A percentile compares a stretch with the other conserved stretches of the same genome.
Conservation (phyloP, 2,113 vertebrate genomes). For the Passer domesticus region DNA sequence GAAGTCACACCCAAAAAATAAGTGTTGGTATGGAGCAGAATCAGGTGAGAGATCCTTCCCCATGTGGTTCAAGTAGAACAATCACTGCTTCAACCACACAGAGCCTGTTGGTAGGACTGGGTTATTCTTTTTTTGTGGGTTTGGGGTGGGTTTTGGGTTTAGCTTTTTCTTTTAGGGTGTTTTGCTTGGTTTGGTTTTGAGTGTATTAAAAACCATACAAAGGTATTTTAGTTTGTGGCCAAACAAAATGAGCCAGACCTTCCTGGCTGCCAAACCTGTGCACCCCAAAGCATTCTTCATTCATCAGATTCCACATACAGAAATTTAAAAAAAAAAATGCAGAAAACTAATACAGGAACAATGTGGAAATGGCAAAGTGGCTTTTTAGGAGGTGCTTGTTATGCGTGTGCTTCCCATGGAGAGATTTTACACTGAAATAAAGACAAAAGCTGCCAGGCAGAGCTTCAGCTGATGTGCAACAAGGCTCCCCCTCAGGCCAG, state of each 20-base stretch:
- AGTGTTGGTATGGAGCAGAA: background rate
- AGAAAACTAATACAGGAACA: constrained; percentile 14
- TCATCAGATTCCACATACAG: background rate
- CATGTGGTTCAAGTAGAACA: background rate
- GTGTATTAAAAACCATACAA: background rate
- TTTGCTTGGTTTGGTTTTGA: background rate
- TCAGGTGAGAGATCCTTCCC: background rate
- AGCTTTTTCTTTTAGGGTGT: too few species aligned
- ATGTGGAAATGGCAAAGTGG: constrained; percentile 31
- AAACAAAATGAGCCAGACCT: background rate
- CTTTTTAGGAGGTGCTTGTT: background rate
- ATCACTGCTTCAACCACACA: background rate
- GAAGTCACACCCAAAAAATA: background rate
- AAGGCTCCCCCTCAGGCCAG: constrained; percentile 19
- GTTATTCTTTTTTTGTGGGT: background rate
- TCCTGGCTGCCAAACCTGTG: background rate
- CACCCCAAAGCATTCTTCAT: background rate
- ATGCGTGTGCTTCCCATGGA: constrained; percentile 3
- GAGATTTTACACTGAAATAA: background rate
- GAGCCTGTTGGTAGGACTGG: background rate
- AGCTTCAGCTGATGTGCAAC: constrained; percentile 13
- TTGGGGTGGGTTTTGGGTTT: background rate
- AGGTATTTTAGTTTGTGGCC: background rate
- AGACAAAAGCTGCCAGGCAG: constrained; percentile 4
- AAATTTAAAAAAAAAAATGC: background rate